A percentile compares a stretch with the other conserved stretches of the same genome.
Conservation (phyloP, 2,797 vertebrate genomes). For the Crocodylus rhombifer region DNA sequence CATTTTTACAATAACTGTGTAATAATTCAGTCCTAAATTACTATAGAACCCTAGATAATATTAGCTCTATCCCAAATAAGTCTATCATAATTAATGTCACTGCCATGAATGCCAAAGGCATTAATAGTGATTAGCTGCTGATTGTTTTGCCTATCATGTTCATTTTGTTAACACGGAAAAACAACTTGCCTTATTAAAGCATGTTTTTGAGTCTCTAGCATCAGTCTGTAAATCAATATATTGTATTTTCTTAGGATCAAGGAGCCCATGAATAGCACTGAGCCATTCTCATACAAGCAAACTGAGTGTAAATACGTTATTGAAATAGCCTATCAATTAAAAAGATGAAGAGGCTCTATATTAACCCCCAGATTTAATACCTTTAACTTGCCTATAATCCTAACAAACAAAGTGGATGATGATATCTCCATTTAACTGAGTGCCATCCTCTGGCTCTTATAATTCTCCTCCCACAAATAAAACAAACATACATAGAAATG, state of each 20-base stretch:
- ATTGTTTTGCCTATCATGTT: slow-evolving; percentile 70
- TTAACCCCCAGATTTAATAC: slow-evolving; percentile 1
- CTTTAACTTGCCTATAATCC: slow-evolving; percentile 2
- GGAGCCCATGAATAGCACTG: slow-evolving; percentile 8
- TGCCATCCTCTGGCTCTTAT: not conserved
- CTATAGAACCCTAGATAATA: slow-evolving; percentile 1
- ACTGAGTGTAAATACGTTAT: slow-evolving; percentile 49
- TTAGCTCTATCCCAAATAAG: slow-evolving; percentile 26
- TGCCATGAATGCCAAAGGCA: slow-evolving; percentile 63
- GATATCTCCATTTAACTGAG: not conserved
- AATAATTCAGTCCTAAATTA: slow-evolving; percentile 11
- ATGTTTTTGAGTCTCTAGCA: slow-evolving; percentile 60
- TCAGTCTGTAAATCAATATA: slow-evolving; percentile 69
- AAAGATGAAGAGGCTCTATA: slow-evolving; percentile 34
- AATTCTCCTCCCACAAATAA: not conserved
- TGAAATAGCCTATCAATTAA: slow-evolving; percentile 40
- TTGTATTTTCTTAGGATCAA: slow-evolving; percentile 56
- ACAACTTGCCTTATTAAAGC: slow-evolving; percentile 68
- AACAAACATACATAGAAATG: not conserved
- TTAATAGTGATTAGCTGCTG: slow-evolving; percentile 72
- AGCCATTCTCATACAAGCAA: slow-evolving; percentile 6
- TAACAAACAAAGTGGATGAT: not conserved
- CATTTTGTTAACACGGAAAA: slow-evolving; percentile 74
- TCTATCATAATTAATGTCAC: slow-evolving; percentile 65
- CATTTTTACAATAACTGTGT: slow-evolving; percentile 8